phyloP scores from a whole-genome alignment of 2,888 invertebrate genomes.

The Cynaeus angustus region DNA sequence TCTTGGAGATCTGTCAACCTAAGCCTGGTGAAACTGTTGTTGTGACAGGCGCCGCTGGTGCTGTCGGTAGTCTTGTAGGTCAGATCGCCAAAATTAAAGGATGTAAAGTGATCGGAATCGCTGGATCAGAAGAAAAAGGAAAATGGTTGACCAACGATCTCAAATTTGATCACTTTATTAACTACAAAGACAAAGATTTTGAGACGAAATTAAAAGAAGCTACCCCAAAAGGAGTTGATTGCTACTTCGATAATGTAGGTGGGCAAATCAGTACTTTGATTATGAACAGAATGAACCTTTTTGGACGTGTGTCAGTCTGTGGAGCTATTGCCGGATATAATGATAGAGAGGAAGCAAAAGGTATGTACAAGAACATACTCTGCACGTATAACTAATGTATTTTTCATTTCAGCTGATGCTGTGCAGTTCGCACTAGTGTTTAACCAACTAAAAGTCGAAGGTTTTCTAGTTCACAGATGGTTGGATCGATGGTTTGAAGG shows the following conservation, averaged over 20 bases:
- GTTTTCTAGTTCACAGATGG: slow-evolving; percentile 58
- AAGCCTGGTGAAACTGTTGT: slow-evolving; percentile 83
- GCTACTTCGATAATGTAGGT: slow-evolving; percentile 86
- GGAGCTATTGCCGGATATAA: slow-evolving; percentile 82
- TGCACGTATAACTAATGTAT: background rate
- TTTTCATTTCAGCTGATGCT: slow-evolving; percentile 12
- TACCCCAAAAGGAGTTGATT: slow-evolving; percentile 81
- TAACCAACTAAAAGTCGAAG: slow-evolving; percentile 60
- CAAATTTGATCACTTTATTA: slow-evolving; percentile 80
- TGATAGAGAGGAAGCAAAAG: slow-evolving; percentile 60
- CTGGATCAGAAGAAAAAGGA: slow-evolving; percentile 81
- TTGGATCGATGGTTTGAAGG: slow-evolving; percentile 77
- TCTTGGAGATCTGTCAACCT: slow-evolving; percentile 80
- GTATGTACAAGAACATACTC: slow-evolving; percentile 6
- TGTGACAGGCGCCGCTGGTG: slow-evolving; percentile 83
- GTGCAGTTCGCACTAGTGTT: slow-evolving; percentile 43
- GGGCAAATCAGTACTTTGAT: slow-evolving; percentile 79
- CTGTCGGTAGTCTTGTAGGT: slow-evolving; percentile 84
- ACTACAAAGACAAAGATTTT: slow-evolving; percentile 79
- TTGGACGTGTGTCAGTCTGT: slow-evolving; percentile 79
- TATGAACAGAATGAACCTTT: slow-evolving; percentile 77
- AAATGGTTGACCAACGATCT: slow-evolving; percentile 77
- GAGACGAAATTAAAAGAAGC: slow-evolving; percentile 73
- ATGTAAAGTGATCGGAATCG: slow-evolving; percentile 80
- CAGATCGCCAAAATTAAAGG: slow-evolving; percentile 84